Evolutionary conservation across 2,113 vertebrate species (phyloP), one percentile per base, ranked within the genome.

Genomic region (Tichodroma muraria): DNA sequence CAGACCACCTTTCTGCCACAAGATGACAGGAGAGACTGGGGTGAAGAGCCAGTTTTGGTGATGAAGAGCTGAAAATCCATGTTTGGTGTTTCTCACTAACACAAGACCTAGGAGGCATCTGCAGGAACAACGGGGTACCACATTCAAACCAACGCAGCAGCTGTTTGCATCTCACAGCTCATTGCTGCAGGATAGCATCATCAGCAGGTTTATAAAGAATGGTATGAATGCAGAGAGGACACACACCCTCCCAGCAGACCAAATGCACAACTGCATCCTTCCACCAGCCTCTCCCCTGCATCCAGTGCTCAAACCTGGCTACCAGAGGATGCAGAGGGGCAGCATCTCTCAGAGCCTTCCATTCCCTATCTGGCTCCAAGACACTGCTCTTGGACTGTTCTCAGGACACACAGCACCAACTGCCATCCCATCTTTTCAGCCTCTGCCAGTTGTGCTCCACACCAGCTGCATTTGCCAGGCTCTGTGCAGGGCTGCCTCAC

Each of bases 91-190:
- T 47, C 53, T 69, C 44, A 42, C 25, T 84, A 88, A 56, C n/a
- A 23, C 17, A 53, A 93, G 68, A 72, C 45, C 31, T 28, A 30
- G 37, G n/a, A 93, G 33, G 27, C 53, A 79, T 64, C 44, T 76
- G 61, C 33, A 79, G n/a, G 49, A 82, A 38, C 0, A 0, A 56
- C 0, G 0, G 35, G 53, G 33, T 63, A 40, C 49, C 56, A 45
- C 5, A 1, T 38, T 38, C 44, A 75, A 85, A 79, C 10, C 70
- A 81, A 79, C 61, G 80, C 59, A 93, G 76, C 85, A 88, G 76
- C 80, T 82, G 66, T 59, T 94, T 0, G 0, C 44, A 82, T 30
- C 79, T 85, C 75, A 64, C 3, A 4, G 53, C 66, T 90, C 71
- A 60, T 23, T 82, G 85, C 53, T 2, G 6, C 68, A 44, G 71